Conservation (phyloP, 2,113 vertebrate genomes). For the Rhipidura dahli region DNA sequence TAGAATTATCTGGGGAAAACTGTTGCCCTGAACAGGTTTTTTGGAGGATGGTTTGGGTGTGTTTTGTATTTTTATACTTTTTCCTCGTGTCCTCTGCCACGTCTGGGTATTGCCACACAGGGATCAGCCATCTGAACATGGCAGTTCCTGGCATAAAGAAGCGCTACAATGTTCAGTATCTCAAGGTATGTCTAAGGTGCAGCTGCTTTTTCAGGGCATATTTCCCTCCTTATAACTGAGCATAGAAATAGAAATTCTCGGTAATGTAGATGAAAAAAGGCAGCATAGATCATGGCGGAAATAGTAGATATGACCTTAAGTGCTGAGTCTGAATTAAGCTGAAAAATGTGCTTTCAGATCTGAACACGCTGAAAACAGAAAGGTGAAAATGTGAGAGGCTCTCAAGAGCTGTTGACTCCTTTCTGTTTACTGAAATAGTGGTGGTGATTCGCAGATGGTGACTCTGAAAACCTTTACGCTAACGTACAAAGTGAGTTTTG, state of each 20-base stretch:
- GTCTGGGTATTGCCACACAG: background rate
- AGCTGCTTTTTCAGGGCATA: background rate
- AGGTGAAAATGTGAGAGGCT: background rate
- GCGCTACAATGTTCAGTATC: background rate
- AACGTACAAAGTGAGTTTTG: background rate
- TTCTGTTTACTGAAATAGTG: background rate
- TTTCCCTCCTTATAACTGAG: background rate
- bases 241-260: background rate
- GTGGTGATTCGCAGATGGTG: background rate
- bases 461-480: background rate
- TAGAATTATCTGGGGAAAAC: background rate
- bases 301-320: background rate
- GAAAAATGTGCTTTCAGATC: background rate
- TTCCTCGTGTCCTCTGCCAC: rapidly evolving
- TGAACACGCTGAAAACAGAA: background rate
- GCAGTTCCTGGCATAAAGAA: background rate
- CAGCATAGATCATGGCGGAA: background rate
- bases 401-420: background rate
- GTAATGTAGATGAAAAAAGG: background rate
- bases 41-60: background rate
- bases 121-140: background rate
- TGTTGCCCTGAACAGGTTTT: background rate
- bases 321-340: background rate
- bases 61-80: background rate
- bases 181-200: background rate